Conservation (phyloP, 2,113 vertebrate species). For the Misgurnus anguillicaudatus region DNA sequence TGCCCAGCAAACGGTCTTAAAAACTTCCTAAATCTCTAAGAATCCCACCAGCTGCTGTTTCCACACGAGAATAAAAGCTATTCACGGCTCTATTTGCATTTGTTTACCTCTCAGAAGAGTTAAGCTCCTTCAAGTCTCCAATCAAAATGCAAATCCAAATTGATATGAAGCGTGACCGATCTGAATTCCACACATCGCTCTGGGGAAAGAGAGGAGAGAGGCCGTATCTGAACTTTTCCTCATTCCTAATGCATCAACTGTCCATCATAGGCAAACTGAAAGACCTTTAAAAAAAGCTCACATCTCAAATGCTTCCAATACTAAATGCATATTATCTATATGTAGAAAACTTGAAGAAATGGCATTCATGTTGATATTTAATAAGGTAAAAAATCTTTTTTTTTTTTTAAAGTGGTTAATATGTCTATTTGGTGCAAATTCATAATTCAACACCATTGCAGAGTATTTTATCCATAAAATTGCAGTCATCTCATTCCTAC, state of each 20-base stretch:
- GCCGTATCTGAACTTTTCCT: conserved; percentile 36
- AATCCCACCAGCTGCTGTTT: conserved; percentile 34
- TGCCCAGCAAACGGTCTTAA: background rate
- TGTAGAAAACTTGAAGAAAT: background rate
- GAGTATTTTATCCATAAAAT: too few species aligned
- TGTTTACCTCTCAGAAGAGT: conserved; percentile 50
- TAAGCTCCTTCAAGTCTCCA: conserved; percentile 27
- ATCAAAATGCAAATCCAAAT: conserved; percentile 57
- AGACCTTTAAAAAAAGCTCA: background rate
- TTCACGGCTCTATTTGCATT: conserved; percentile 50
- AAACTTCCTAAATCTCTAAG: conserved; percentile 33
- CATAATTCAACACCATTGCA: too few species aligned
- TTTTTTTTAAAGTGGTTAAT: too few species aligned
- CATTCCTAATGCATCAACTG: conserved; percentile 27
- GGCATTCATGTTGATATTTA: background rate
- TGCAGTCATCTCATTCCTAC: too few species aligned
- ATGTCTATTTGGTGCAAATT: too few species aligned
- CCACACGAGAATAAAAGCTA: conserved; percentile 33
- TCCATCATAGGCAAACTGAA: conserved; percentile 30
- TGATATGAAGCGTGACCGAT: conserved; percentile 41
- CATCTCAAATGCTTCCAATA: background rate
- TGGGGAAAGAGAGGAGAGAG: background rate
- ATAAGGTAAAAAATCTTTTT: too few species aligned
- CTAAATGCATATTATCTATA: background rate
- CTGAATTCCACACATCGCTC: conserved; percentile 17